Conservation (phyloP, 2,113 vertebrate genomes). For the Oncorhynchus gorbuscha region DNA sequence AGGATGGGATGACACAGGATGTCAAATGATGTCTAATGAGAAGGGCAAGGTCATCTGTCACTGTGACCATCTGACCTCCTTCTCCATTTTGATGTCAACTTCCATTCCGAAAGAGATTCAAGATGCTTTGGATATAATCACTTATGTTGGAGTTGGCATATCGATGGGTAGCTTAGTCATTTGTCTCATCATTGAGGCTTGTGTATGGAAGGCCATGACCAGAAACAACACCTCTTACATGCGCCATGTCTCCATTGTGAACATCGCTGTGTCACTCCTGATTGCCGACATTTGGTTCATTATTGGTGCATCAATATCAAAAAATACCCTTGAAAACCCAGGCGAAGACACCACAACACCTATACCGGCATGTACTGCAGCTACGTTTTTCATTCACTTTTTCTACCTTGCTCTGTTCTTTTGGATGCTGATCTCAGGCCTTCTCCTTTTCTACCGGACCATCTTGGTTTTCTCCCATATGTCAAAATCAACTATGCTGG, state of each 20-base stretch:
- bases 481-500: conserved; percentile 74
- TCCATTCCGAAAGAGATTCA: rapidly evolving
- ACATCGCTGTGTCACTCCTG: conserved; percentile 80
- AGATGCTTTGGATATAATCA: conserved; percentile 61
- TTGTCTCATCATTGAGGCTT: conserved; percentile 77
- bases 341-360: conserved; percentile 5
- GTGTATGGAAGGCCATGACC: conserved; percentile 77
- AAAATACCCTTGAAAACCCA: conserved; percentile 33
- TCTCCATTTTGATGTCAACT: conserved; percentile 85
- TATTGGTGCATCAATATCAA: conserved; percentile 57
- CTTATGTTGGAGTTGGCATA: conserved; percentile 76
- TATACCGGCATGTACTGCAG: conserved; percentile 68
- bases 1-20: conserved; percentile 72
- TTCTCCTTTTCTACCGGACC: conserved; percentile 82
- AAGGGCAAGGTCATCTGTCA: conserved; percentile 59
- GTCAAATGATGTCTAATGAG: conserved; percentile 28
- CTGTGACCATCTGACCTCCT: conserved; percentile 82
- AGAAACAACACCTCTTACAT: conserved; percentile 80
- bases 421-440: conserved; percentile 87
- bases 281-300: conserved; percentile 83
- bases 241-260: conserved; percentile 83
- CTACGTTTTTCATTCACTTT: conserved; percentile 86
- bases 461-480: conserved; percentile 81
- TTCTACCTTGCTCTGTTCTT: conserved; percentile 89
- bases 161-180: conserved; percentile 79